Evolutionary conservation across 2,113 vertebrate genomes (phyloP), one percentile per base, ranked within the genome.

Genomic region (Corydoras sp.): DNA sequence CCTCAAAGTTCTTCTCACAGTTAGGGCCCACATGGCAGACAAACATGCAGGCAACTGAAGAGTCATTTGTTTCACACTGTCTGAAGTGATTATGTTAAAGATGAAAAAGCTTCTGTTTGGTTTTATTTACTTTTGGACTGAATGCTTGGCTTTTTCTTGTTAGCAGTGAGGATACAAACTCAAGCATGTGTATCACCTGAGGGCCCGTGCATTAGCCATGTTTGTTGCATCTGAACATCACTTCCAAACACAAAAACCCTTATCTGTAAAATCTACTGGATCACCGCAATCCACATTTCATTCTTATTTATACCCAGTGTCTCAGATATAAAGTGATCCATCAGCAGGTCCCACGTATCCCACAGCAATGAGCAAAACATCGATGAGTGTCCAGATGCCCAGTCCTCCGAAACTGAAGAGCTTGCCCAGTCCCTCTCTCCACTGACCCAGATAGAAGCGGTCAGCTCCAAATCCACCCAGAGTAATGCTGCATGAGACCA

Each of bases 371-470:
- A 99, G 87, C 0, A 99, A 86, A 71, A 98, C 96, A 0, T 99
- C 97, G 14, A 99, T 95, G 2, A 99, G 81, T 0, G 97, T 99
- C 97, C 97, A 99, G 79, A 99, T 96, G 43, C 96, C 97, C 82
- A 99, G 88, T 55, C 97, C 97, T 10, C 97, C 97, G 31, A 99
- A 99, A 86, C 97, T 99, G 89, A 99, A 99, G 76, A 99, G 94
- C 73, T 99, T 99, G 79, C 97, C 97, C 1, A 99, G 91, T 72
- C 97, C 97, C 64, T 98, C 96, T 35, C 95, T 84, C 97, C 97
- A 99, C 86, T 99, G 97, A 74, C 97, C 97, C 86, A 99, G 84
- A 81, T 99, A 99, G 89, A 99, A 99, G 4, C 97, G 93, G 73
- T 99, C 97, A 0, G 97, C 97, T 9, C 97, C 97, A 73, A 99